A percentile compares a stretch with the other conserved stretches of the same genome.
Evolutionary conservation across 1,140 invertebrate species (phyloP).

Genomic region (Eumaeus atala): DNA sequence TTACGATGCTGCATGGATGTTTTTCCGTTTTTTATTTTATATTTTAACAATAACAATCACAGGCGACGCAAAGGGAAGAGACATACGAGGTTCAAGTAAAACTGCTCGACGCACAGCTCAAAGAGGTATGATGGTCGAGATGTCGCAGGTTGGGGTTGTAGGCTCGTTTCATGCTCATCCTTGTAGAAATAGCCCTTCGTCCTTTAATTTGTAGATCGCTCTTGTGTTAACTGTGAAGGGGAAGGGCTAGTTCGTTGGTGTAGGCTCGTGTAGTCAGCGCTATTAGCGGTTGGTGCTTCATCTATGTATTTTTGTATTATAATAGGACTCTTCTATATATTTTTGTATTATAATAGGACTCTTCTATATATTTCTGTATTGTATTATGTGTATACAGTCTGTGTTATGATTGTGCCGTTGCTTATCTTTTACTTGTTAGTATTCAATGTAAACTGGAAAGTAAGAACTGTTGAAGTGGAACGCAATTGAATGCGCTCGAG

Average conservation of each 20-base stretch:
- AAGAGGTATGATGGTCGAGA: conserved; percentile 84
- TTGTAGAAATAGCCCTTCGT: conserved; percentile 38
- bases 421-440: neutral
- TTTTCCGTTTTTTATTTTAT: conserved; percentile 59
- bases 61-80: conserved; percentile 98
- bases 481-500: too few species aligned
- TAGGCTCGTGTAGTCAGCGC: conserved; percentile 49
- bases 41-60: conserved; percentile 64
- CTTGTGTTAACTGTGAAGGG: conserved; percentile 17
- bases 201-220: neutral
- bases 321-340: conserved; percentile 49
- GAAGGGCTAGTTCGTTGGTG: conserved; percentile 47
- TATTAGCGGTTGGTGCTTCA: conserved; percentile 70
- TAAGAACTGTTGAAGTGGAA: too few species aligned
- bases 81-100: conserved; percentile 95
- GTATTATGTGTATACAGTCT: conserved; percentile 45
- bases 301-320: conserved; percentile 52
- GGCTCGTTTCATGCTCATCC: conserved; percentile 50
- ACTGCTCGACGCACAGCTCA: conserved; percentile 91
- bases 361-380: conserved; percentile 56
- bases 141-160: conserved; percentile 54
- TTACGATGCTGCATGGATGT: conserved; percentile 57
- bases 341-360: conserved; percentile 34
- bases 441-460: neutral
- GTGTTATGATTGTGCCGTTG: conserved; percentile 60